Evolutionary conservation across 2,888 invertebrate genomes (phyloP).

Genomic region (Emmelina monodactyla): DNA sequence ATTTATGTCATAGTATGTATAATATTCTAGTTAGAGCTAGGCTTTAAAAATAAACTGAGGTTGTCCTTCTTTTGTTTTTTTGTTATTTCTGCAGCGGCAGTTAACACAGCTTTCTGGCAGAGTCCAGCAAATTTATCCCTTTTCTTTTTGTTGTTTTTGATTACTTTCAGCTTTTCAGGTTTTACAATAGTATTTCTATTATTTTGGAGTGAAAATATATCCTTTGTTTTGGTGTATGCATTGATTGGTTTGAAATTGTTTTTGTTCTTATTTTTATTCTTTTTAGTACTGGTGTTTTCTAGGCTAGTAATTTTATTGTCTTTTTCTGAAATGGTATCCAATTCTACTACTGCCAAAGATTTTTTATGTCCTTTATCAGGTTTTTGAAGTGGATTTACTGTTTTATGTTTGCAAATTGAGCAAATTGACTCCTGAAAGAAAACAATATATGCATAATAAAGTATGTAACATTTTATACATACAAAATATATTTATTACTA

Average conservation of each 20-base stretch:
- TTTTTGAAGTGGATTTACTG: constrained; percentile 23
- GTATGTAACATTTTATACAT: constrained; percentile 8
- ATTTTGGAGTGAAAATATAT: constrained; percentile 43
- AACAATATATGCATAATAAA: constrained; percentile 1
- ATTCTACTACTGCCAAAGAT: constrained; percentile 3
- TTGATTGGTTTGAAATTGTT: constrained; percentile 19
- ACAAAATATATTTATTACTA: background rate
- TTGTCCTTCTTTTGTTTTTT: constrained; percentile 28
- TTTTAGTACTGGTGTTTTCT: constrained; percentile 8
- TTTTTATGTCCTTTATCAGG: constrained; percentile 19
- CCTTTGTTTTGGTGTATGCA: constrained; percentile 40
- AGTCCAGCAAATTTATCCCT: constrained; percentile 56
- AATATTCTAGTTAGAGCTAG: constrained; percentile 22
- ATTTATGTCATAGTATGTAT: constrained; percentile 5
- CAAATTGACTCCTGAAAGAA: constrained; percentile 21
- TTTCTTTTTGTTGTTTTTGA: constrained; percentile 50
- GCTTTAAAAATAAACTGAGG: constrained; percentile 46
- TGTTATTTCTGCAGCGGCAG: constrained; percentile 28
- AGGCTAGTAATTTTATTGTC: background rate
- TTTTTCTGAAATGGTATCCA: background rate
- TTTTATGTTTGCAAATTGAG: constrained; percentile 34
- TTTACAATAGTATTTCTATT: constrained; percentile 31
- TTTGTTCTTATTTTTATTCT: constrained; percentile 3
- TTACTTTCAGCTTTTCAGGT: constrained; percentile 30
- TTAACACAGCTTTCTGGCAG: constrained; percentile 44